Percentiles rank a stretch among this genome's conserved stretches.
These are phyloP conservation scores for Valencia hispanica DNA, from an alignment of 2,797 vertebrate species.

Conservation along the genomic window DNA sequence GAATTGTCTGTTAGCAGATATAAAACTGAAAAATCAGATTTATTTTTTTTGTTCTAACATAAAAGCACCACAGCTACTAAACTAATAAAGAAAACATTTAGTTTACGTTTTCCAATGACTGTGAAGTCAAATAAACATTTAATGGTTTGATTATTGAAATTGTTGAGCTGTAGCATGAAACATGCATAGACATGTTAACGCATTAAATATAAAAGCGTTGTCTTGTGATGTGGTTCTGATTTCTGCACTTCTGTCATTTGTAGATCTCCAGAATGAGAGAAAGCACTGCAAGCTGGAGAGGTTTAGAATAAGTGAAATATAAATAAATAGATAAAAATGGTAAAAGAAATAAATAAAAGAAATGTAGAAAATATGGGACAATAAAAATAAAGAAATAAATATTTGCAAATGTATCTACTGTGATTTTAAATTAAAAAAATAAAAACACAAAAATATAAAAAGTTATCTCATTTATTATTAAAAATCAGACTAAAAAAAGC, in stretches of 20 bases:
- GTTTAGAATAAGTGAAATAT: background rate
- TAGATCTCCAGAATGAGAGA: background rate
- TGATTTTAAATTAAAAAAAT: background rate
- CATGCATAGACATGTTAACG: background rate
- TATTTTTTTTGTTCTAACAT: background rate
- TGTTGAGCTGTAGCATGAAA: background rate
- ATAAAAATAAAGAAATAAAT: background rate
- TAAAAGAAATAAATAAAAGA: background rate
- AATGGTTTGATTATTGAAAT: background rate
- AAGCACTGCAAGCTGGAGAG: background rate
- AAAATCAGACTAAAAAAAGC: no score
- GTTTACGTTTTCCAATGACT: background rate
- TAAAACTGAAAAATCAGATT: background rate
- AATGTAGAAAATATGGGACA: background rate
- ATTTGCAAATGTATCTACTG: background rate
- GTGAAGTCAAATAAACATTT: background rate
- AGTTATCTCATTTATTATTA: no score
- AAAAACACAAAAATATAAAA: slow-evolving; percentile 1
- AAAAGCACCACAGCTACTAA: background rate
- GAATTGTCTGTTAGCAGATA: background rate
- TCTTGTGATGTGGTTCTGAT: background rate
- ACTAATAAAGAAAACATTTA: background rate
- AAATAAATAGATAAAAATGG: no score
- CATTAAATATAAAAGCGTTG: background rate
- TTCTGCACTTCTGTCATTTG: background rate